Base-by-base conservation (phyloP, 1,140 invertebrate species). In the Bombus balteatus region DNA sequence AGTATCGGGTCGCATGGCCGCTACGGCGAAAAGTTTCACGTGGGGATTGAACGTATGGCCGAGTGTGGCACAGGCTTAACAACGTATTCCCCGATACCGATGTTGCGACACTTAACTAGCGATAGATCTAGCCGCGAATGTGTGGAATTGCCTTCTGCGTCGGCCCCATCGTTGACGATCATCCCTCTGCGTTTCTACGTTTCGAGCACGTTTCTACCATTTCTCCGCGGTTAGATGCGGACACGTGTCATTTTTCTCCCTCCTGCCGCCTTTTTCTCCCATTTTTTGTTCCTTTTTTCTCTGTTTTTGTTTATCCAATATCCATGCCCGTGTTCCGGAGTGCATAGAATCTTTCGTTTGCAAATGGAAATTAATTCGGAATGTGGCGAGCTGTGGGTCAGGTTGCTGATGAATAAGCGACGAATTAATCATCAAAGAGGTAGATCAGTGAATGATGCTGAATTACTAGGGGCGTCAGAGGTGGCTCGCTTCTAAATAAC, bases 91-190 rank as follows among this genome's bases (percentile, higher is more conserved):
- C 18, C 47, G 47, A 22, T 66, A 78, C 32, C 57, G 76, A 72
- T 86, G 83, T 89, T 88, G 88, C 78, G 81, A 83, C 65, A 59
- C 86, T 89, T 89, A 89, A 89, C 88, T 37, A 75, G 79, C 87
- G 75, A 81, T 86, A 84, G 88, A 89, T 85, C 82, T 75, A 68
- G 71, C 78, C 78, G 83, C 88, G 88, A 88, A 89, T 82, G 75
- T 37, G 39, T 43, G 82, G 62, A 89, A 88, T 88, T 87, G 87
- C 88, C 77, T 88, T 85, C n/a, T 8, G 87, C 87, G 59, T 79
- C 34, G 53, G 47, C 75, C 43, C 41, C 2, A 47, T 47, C 43
- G 43, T 47, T 5, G 43, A 32, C 47, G 47, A 18, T 18, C 47
- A 2, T 47, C 1, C 15, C 47, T 47, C 18, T 18, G 47, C 15